Base-by-base conservation (phyloP, 2,113 vertebrate species). In the Sceloporus undulatus region DNA sequence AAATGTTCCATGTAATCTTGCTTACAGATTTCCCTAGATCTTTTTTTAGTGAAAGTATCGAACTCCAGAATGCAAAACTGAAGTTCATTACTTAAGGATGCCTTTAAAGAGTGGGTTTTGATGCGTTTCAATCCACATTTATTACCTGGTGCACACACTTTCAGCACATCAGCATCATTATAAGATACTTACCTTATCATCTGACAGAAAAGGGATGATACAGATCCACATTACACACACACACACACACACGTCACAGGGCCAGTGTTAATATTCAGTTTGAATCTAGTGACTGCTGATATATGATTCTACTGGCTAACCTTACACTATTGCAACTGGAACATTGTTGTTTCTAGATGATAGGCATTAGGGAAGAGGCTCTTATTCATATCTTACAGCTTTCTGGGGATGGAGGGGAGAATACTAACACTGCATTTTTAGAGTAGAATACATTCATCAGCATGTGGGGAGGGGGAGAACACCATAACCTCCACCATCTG, bases 281-380 rank as follows among this genome's bases (percentile, higher is more conserved):
- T 90, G 84, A 81, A 87, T 86, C 68, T 1, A 1, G 27, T 87
- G 89, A 74, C 87, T 94, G 87, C 23, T 0, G 83, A 91, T 92
- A 91, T 68, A 9, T 85, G 88, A 87, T 87, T 88, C 87, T 65
- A 34, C 62, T 82, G 87, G 90, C 88, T 95, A 85, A 80, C 6
- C 1, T 93, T 93, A 90, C 89, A 75, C 85, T 76, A 88, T 89
- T 83, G 86, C 86, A 93, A 90, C 75, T 88, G 91, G 87, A 94
- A 87, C 89, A 89, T 25, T 54, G 83, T 86, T 86, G 79, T 92
- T 93, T 93, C 75, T 90, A 89, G 91, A 91, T 91, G 91, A 92
- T 92, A 94, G 68, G 82, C 62, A n/a, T 1, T 1, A 85, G 90
- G 77, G 87, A 91, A 89, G 92, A 88, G 9, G 70, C 87, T 87